Conservation (phyloP, 2,797 vertebrate genomes). For the Labroides dimidiatus region DNA sequence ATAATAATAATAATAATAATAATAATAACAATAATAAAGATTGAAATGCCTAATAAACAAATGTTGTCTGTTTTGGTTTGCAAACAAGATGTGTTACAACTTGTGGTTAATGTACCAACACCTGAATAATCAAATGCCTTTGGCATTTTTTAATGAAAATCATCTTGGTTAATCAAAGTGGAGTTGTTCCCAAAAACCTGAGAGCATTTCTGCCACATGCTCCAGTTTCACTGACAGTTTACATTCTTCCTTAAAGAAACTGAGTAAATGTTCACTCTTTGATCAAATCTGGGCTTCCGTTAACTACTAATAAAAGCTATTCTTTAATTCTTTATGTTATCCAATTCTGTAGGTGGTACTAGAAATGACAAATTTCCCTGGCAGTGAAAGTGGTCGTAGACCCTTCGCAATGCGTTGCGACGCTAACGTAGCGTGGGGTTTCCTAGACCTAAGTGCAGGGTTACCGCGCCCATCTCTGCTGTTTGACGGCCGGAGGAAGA, state of each 20-base stretch:
- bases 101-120: too few species aligned
- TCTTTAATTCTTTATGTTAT: conserved; percentile 5
- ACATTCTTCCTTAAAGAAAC: not conserved
- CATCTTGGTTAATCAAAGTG: too few species aligned
- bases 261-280: not conserved
- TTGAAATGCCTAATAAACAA: conserved; percentile 12
- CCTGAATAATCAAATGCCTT: not conserved
- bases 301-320: too few species aligned
- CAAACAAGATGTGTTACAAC: too few species aligned
- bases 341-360: conserved; percentile 36
- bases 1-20: too few species aligned
- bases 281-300: too few species aligned
- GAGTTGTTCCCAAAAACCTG: too few species aligned
- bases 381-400: conserved; percentile 71
- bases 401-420: conserved; percentile 82
- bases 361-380: conserved; percentile 78
- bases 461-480: conserved; percentile 91
- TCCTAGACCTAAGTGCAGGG: conserved; percentile 87
- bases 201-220: too few species aligned
- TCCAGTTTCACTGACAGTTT: not conserved
- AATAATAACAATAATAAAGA: fast-evolving
- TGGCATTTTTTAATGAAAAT: too few species aligned
- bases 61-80: conserved; percentile 57
- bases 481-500: conserved; percentile 89
- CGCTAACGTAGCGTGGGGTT: conserved; percentile 87